These are phyloP conservation scores for Chrysomela aeneicollis DNA, from an alignment of 2,888 invertebrate genomes.

Conservation along the genomic window DNA sequence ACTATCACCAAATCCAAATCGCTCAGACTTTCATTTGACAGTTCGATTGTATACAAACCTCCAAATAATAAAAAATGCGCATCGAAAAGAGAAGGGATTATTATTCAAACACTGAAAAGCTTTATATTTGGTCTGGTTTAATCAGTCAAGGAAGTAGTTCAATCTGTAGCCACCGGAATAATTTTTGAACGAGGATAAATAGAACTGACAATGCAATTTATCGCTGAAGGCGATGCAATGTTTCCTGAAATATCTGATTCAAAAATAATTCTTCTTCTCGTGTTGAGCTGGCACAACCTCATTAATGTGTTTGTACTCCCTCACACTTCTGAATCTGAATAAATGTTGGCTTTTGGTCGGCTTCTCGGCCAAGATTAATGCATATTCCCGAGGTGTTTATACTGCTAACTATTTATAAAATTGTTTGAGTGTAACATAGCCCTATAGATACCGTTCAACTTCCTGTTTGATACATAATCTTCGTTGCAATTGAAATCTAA, in stretches of 20 bases:
- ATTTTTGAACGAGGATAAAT: too few species aligned
- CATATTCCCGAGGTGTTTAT: conserved; percentile 19
- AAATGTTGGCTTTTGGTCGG: conserved; percentile 6
- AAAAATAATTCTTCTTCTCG: conserved; percentile 15
- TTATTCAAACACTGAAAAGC: too few species aligned
- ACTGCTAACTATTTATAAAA: conserved; percentile 18
- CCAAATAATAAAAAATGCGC: too few species aligned
- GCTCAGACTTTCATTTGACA: too few species aligned
- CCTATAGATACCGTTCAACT: neutral
- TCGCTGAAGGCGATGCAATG: neutral
- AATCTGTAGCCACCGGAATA: neutral
- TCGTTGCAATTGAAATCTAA: neutral
- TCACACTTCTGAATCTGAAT: conserved; percentile 15
- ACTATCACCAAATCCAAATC: too few species aligned
- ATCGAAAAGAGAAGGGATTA: too few species aligned
- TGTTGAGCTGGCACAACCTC: conserved; percentile 6
- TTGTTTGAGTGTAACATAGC: conserved; percentile 11
- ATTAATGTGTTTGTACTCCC: conserved; percentile 21
- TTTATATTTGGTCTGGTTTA: too few species aligned
- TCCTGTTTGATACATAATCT: neutral
- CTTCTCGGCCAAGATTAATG: conserved; percentile 19
- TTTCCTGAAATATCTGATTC: conserved; percentile 10
- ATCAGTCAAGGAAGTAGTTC: neutral
- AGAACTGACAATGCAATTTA: neutral
- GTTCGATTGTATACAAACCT: too few species aligned